These are phyloP conservation scores for Drosophila sproati DNA, from an alignment of 1,140 invertebrate genomes.

Conservation along the genomic window DNA sequence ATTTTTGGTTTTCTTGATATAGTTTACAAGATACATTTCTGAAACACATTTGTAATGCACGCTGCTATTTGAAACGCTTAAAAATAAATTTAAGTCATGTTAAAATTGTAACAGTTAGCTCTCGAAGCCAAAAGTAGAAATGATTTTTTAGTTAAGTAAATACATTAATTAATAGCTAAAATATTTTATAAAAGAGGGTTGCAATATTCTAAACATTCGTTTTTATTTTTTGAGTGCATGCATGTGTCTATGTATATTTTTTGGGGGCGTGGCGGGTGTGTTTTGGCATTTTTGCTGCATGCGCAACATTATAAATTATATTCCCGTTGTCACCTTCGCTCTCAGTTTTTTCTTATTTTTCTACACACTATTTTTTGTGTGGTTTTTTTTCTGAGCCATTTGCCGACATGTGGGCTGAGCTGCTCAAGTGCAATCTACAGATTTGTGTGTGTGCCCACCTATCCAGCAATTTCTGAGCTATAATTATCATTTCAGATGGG, in stretches of 20 bases:
- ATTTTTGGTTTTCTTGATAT: no score
- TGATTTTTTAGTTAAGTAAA: no score
- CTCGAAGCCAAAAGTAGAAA: no score
- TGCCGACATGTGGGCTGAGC: constrained; percentile 70
- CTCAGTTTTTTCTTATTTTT: constrained; percentile 47
- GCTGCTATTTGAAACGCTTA: no score
- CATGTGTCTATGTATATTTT: background rate
- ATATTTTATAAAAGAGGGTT: no score
- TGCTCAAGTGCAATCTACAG: constrained; percentile 74
- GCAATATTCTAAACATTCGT: background rate
- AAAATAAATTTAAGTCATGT: no score
- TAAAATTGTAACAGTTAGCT: no score
- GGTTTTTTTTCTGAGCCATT: background rate
- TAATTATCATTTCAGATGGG: constrained; percentile 59
- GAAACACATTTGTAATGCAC: no score
- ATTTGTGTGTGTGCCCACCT: constrained; percentile 51
- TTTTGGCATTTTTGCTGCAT: constrained; percentile 75
- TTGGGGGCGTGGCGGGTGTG: constrained; percentile 62
- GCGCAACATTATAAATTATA: constrained; percentile 75
- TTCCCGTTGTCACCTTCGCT: constrained; percentile 77
- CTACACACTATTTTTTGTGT: constrained; percentile 18
- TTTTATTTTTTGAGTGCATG: background rate
- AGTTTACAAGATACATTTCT: no score
- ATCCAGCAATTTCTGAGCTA: constrained; percentile 62
- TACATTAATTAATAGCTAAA: no score